Evolutionary conservation across 2,797 vertebrate species (phyloP).

Genomic region (Platyrinchus mystaceus): DNA sequence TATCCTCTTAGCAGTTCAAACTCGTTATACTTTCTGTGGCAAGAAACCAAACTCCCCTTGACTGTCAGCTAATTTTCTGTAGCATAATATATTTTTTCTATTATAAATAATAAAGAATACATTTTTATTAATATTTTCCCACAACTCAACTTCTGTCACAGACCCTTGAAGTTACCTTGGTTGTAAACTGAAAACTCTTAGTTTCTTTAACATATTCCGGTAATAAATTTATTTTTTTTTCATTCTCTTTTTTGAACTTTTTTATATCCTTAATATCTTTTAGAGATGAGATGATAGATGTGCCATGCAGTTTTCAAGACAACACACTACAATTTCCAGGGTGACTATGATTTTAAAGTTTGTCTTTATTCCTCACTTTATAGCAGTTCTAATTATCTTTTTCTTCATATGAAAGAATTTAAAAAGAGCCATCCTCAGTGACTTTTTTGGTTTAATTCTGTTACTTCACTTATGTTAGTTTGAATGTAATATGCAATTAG

Average conservation of each 20-base stretch:
- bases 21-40: background rate
- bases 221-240: background rate
- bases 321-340: background rate
- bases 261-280: background rate
- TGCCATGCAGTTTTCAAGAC: background rate
- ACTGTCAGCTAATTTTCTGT: background rate
- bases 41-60: fast-evolving
- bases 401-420: background rate
- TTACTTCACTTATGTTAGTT: background rate
- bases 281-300: background rate
- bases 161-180: fast-evolving
- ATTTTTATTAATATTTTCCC: background rate
- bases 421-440: background rate
- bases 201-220: fast-evolving
- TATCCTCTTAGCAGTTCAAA: background rate
- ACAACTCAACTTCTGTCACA: background rate
- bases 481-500: background rate
- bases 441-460: background rate
- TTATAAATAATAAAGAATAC: background rate
- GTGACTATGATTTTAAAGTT: background rate
- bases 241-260: background rate
- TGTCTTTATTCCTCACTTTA: background rate
- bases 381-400: background rate
- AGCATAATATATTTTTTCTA: background rate
- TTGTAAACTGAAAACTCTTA: background rate